These are phyloP conservation scores for Neolamprologus caudopunctatus DNA, from an alignment of 2,113 vertebrate species.

Conservation along the genomic window DNA sequence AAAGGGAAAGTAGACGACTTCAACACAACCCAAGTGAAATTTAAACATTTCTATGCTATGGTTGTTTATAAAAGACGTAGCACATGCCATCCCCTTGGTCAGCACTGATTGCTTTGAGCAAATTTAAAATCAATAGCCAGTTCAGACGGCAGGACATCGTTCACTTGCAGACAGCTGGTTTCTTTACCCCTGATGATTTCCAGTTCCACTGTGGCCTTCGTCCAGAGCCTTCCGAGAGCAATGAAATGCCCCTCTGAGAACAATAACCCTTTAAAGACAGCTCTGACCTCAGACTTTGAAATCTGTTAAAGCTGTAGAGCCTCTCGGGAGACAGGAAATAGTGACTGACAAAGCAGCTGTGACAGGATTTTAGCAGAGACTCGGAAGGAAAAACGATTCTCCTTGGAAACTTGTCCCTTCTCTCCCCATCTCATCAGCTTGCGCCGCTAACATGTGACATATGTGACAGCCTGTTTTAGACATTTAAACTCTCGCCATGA, in stretches of 20 bases:
- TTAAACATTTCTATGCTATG: neutral
- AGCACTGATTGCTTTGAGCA: neutral
- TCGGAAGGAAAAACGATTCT: neutral
- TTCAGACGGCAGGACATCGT: neutral
- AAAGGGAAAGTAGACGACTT: neutral
- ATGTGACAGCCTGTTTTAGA: neutral
- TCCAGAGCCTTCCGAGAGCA: neutral
- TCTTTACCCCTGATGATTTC: neutral
- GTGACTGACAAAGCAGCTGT: conserved; percentile 12
- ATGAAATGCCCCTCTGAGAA: neutral
- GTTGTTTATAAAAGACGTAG: neutral
- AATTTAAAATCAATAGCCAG: neutral
- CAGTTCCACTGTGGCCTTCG: neutral
- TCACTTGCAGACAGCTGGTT: neutral
- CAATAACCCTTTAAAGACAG: neutral
- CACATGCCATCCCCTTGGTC: neutral
- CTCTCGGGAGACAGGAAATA: neutral
- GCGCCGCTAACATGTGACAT: neutral
- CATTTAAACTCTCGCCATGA: neutral
- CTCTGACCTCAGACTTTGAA: neutral
- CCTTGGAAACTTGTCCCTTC: neutral
- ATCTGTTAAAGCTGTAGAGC: neutral
- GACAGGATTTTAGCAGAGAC: neutral
- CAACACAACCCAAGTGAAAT: neutral
- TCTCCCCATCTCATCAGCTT: neutral